Percentiles rank a stretch among this genome's conserved stretches.
phyloP scores from a whole-genome alignment of 2,113 vertebrate species.

The Hiodon alosoides region DNA sequence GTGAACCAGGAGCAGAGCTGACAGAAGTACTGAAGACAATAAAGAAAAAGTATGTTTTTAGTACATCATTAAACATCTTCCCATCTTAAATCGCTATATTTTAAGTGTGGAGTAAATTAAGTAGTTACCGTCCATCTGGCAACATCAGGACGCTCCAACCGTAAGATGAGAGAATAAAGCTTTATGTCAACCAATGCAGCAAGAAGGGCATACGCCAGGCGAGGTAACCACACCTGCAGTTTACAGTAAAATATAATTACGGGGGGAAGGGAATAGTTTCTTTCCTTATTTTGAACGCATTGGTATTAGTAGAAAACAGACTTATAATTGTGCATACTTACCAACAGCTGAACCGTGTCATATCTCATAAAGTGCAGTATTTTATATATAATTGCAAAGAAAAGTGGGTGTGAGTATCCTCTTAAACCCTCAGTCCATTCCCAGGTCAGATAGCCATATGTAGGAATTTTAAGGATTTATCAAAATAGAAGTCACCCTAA shows the following conservation, averaged over 20 bases:
- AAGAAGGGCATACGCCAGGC: slow-evolving; percentile 75
- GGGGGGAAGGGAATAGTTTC: not conserved
- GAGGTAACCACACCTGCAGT: slow-evolving; percentile 81
- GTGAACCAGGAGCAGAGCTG: slow-evolving; percentile 96
- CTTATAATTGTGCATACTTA: slow-evolving; percentile 48
- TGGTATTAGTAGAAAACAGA: not conserved
- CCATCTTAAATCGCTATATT: too few species aligned
- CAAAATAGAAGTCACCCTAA: not conserved
- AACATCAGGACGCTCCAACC: slow-evolving; percentile 64
- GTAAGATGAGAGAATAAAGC: slow-evolving; percentile 72
- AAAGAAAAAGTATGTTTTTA: slow-evolving; percentile 22
- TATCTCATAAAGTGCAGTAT: slow-evolving; percentile 65
- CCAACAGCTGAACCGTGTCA: slow-evolving; percentile 76
- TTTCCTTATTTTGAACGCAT: not conserved
- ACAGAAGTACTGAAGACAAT: slow-evolving; percentile 72
- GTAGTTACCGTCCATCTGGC: slow-evolving; percentile 78
- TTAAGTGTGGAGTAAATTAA: too few species aligned
- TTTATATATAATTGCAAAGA: slow-evolving; percentile 85
- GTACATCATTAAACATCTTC: not conserved
- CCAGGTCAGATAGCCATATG: slow-evolving; percentile 90
- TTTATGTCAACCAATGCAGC: slow-evolving; percentile 79
- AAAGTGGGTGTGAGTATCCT: slow-evolving; percentile 79
- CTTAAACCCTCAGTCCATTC: slow-evolving; percentile 83
- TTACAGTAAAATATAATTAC: slow-evolving; percentile 13
- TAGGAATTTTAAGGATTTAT: slow-evolving; percentile 59